Base-by-base conservation (phyloP, 2,113 vertebrate species). In the Euleptes europaea region DNA sequence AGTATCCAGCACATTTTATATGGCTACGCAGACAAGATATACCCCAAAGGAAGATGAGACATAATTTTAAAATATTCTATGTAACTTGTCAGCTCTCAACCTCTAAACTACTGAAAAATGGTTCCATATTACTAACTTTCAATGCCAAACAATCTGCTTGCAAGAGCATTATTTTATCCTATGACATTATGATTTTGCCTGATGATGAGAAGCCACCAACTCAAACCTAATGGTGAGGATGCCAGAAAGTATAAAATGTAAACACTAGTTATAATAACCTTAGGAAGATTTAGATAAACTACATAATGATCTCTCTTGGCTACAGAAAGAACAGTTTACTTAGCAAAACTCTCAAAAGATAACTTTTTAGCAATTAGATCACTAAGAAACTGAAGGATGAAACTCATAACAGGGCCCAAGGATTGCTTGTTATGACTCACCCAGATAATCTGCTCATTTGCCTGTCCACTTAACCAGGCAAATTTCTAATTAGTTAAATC, bases 131-230 rank as follows among this genome's bases (percentile, higher is more conserved):
- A 82, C 60, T 13, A 67, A 80, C 80, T 38, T 84, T 80, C 0
- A 51, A 31, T 86, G n/a, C 10, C 47, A 13, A 54, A 28, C 1
- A 19, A 78, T 70, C 28, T 40, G 83, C 47, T n/a, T 38, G 57
- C 21, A 78, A 40, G 26, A 40, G 85, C 54, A 47, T 84, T 19
- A 80, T 28, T 75, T 82, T 38, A 49, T 44, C 76, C 23, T 21
- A 74, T 35, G 9, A 35, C 79, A 57, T 57, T 71, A 44, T 87
- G 88, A 89, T 21, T 14, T 2, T 77, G 70, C 28, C 75, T 88
- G 89, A 0, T 49, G 79, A 87, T 23, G 2, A 71, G 51, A 89
- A 89, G 80, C 8, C 17, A 87, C 14, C 44, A 57, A 44, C 72
- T 78, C 35, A 78, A 3, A 86, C 67, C 67, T 77, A 40, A 13